Evolutionary conservation across 1,140 invertebrate species (phyloP), one percentile per base, ranked within the genome.

Genomic region (Rhyzopertha dominica): DNA sequence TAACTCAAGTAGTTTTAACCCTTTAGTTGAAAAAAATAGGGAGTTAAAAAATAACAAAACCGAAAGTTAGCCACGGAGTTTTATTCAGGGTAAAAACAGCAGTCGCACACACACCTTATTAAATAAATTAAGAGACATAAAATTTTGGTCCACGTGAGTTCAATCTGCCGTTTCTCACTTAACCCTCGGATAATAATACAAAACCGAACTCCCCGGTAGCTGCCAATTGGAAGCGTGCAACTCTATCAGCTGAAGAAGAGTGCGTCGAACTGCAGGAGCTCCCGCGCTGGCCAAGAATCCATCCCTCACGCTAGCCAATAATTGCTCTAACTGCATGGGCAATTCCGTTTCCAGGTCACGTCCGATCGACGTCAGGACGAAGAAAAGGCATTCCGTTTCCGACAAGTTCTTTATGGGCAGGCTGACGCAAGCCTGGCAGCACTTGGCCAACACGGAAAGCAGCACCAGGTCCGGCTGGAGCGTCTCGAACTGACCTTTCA

Each of bases 221-320:
- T 91, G 85, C 90, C 90, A 93, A 59, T 85, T 80, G 0, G 86
- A 86, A 1, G 89, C 88, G 61, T 88, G 84, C 31, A 93, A 71
- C 62, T 93, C 90, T 43, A 94, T 90, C 17, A 93, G 72, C 66
- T 93, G 89, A 42, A 93, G 72, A 10, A 93, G 73, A 1, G 87
- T 91, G 59, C 87, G 86, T 46, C 85, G 76, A 25, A 85, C 80
- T 28, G 76, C 72, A 5, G 81, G 74, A 12, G 79, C 71, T 19
- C 74, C 75, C 14, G 78, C 76, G 16, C 76, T 76, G 4, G 83
- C 76, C 32, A 92, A 73, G 67, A 93, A 90, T 3, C 85, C 85
- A 66, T 93, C 89, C 22, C 90, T 74, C n/a, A 93, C 82, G 19
- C 78, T 76, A 1, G 78, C 74, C 57, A 92, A 76, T 12, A 93